Evolutionary conservation across 2,113 vertebrate species (phyloP).

Genomic region (Hippocampus barbouri): DNA sequence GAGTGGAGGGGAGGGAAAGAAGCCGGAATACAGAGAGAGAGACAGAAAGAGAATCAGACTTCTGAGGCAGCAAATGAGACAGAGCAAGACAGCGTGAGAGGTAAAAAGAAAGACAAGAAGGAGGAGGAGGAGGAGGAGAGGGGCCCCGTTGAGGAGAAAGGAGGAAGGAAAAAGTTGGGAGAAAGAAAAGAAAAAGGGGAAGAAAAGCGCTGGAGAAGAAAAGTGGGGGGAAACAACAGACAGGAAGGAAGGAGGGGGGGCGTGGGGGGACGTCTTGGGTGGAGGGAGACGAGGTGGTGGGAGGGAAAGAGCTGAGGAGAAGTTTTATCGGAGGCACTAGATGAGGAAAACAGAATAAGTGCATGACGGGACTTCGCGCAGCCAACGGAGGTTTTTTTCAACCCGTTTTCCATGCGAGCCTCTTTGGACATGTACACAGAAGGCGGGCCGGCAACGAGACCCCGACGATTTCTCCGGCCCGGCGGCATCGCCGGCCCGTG

Average conservation of each 20-base stretch:
- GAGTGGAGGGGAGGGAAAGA: constrained; percentile 55
- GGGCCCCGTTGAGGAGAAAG: constrained; percentile 54
- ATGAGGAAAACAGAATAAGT: constrained; percentile 75
- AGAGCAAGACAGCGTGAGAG: constrained; percentile 64
- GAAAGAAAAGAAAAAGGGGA: constrained; percentile 35
- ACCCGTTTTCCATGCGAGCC: constrained; percentile 50
- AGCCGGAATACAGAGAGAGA: constrained; percentile 31
- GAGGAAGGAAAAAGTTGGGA: constrained; percentile 55
- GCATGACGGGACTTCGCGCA: constrained; percentile 67
- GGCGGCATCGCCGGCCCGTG: constrained; percentile 27
- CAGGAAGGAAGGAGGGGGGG: constrained; percentile 58
- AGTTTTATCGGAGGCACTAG: constrained; percentile 64
- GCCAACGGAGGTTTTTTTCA: constrained; percentile 55
- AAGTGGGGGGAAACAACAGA: constrained; percentile 58
- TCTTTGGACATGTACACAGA: constrained; percentile 70
- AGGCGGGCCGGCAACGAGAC: constrained; percentile 51
- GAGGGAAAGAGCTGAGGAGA: constrained; percentile 49
- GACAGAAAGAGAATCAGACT: constrained; percentile 35
- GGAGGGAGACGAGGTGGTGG: constrained; percentile 36
- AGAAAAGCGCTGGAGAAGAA: constrained; percentile 31
- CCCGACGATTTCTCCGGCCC: constrained; percentile 44
- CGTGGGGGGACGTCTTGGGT: constrained; percentile 40
- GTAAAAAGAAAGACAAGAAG: constrained; percentile 54
- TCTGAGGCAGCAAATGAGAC: constrained; percentile 70
- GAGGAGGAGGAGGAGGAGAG: constrained; percentile 57